Percentiles rank a stretch among this genome's conserved stretches.
Evolutionary conservation across 2,888 invertebrate genomes (phyloP).

Genomic region (Lasioglossum oenotherae): DNA sequence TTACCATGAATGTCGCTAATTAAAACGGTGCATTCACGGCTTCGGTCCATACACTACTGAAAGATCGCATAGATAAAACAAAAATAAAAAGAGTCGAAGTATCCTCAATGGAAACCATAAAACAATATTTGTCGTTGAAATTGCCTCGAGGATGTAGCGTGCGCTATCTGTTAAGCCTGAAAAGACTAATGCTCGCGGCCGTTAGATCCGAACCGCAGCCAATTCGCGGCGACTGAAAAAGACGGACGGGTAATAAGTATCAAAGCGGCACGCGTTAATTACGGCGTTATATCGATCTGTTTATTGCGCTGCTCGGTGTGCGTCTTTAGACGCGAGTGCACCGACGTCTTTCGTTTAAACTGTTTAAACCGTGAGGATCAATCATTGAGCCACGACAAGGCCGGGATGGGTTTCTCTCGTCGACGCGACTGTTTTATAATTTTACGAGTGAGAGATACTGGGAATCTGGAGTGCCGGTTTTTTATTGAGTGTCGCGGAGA

Average conservation of each 20-base stretch:
- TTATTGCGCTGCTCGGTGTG: background rate
- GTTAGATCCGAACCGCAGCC: background rate
- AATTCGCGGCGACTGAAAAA: background rate
- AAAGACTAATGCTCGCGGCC: background rate
- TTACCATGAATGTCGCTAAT: too few species aligned
- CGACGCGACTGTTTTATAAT: background rate
- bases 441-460: background rate
- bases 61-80: too few species aligned
- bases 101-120: background rate
- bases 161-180: background rate
- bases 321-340: background rate
- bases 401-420: background rate
- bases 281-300: slow-evolving; percentile 12
- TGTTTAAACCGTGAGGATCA: background rate
- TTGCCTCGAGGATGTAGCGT: background rate
- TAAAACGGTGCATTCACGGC: too few species aligned
- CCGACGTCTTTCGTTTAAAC: background rate
- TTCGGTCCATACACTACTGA: too few species aligned
- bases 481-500: background rate
- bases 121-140: background rate
- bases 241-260: background rate
- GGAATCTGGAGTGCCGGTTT: background rate
- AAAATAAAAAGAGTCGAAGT: too few species aligned
- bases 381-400: background rate
- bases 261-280: slow-evolving; percentile 6